These are phyloP conservation scores for Lordiphosa collinella DNA, from an alignment of 1,140 invertebrate genomes.

Conservation along the genomic window DNA sequence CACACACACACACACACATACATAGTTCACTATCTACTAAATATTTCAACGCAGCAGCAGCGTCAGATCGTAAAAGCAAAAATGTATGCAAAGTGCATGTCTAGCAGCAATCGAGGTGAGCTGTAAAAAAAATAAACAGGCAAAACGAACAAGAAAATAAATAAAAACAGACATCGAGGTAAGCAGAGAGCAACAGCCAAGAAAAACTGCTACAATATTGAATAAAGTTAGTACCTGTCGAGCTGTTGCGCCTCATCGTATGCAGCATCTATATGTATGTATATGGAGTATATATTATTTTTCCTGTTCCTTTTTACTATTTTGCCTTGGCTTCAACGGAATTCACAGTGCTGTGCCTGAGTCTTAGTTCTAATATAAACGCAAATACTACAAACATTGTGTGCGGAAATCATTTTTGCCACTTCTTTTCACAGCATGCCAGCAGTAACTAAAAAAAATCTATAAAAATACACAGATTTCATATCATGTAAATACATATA, in stretches of 20 bases:
- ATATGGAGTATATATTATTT: constrained; percentile 1
- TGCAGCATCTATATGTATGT: constrained; percentile 3
- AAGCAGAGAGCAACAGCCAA: constrained; percentile 15
- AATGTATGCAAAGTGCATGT: constrained; percentile 76
- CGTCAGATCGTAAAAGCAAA: constrained; percentile 70
- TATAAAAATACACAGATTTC: neutral
- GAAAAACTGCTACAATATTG: constrained; percentile 62
- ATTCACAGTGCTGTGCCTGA: constrained; percentile 30
- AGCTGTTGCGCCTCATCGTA: constrained; percentile 58
- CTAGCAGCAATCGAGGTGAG: constrained; percentile 68
- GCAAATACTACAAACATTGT: constrained; percentile 51
- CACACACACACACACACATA: constrained; percentile 18
- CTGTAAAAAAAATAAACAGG: constrained; percentile 45
- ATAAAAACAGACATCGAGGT: constrained; percentile 49
- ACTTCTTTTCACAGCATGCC: constrained; percentile 31
- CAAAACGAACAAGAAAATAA: constrained; percentile 36
- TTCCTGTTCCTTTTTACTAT: constrained; percentile 3
- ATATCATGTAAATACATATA: neutral
- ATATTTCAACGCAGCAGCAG: constrained; percentile 58
- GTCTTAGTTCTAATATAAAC: constrained; percentile 47
- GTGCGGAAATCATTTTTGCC: constrained; percentile 31
- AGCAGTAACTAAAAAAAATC: constrained; percentile 12
- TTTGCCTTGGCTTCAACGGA: constrained; percentile 17
- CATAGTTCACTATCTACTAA: constrained; percentile 74
- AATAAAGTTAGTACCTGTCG: constrained; percentile 73